Evolutionary conservation across 2,113 vertebrate species (phyloP).

Genomic region (Muntiacus reevesi): DNA sequence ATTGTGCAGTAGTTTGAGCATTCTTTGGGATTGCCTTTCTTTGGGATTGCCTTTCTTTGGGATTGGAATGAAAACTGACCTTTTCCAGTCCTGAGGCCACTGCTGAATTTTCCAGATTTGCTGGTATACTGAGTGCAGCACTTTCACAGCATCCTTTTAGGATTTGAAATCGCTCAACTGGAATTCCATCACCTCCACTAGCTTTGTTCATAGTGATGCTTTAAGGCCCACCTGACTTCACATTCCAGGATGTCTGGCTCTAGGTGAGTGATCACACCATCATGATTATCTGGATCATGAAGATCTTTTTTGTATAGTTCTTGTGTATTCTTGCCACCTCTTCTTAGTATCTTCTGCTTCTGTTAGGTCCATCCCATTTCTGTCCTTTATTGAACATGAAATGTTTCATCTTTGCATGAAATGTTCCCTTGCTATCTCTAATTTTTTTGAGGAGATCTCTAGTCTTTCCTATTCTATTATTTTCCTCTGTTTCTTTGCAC

Average conservation of each 20-base stretch:
- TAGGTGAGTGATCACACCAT: background rate
- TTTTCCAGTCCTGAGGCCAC: fast-evolving
- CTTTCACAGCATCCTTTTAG: background rate
- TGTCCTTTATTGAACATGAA: background rate
- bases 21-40: background rate
- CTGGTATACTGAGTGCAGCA: background rate
- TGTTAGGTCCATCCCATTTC: background rate
- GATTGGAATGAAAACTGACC: background rate
- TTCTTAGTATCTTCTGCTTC: background rate
- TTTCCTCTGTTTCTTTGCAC: background rate
- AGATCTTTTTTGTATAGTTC: background rate
- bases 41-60: background rate
- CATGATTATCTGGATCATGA: background rate
- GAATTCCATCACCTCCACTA: background rate
- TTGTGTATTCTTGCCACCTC: background rate
- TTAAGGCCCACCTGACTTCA: background rate
- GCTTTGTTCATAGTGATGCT: background rate
- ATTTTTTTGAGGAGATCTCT: background rate
- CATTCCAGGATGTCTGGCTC: background rate
- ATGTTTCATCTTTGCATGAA: background rate
- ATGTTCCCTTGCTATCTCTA: background rate
- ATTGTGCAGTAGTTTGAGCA: background rate
- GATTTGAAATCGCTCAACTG: background rate
- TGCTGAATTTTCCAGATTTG: background rate
- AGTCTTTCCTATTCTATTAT: background rate